Conservation (phyloP, 2,888 invertebrate species). For the Dicyrtomina minuta region DNA sequence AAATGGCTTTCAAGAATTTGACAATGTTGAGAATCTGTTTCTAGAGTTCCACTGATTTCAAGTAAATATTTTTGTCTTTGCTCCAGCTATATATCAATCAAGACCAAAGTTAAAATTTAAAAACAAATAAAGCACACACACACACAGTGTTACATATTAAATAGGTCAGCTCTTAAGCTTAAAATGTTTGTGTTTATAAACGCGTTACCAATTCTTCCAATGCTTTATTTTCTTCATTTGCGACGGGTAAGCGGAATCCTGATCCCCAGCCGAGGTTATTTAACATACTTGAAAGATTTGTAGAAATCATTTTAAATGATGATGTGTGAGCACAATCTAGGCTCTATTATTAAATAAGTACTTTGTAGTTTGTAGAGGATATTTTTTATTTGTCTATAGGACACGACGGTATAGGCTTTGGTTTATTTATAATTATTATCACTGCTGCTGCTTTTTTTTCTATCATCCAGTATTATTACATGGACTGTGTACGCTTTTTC, state of each 20-base stretch:
- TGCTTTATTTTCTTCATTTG: slow-evolving; percentile 70
- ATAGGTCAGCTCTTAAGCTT: not conserved
- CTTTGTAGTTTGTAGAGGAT: not conserved
- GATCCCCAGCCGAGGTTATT: slow-evolving; percentile 72
- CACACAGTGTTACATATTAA: no score
- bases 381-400: not conserved
- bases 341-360: not conserved
- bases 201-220: slow-evolving; percentile 61
- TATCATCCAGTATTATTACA: no score
- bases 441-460: no score
- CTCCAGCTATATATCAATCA: slow-evolving; percentile 61
- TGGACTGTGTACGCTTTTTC: no score
- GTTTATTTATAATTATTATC: not conserved
- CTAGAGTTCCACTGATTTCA: slow-evolving; percentile 32
- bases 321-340: not conserved
- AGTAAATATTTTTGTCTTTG: slow-evolving; percentile 58
- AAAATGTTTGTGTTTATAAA: slow-evolving; percentile 2
- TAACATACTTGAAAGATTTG: slow-evolving; percentile 66
- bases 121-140: not conserved
- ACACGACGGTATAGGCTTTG: not conserved
- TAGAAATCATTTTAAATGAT: slow-evolving; percentile 54
- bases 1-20: slow-evolving; percentile 32
- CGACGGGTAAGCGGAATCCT: slow-evolving; percentile 76
- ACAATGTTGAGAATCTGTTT: slow-evolving; percentile 31
- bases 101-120: slow-evolving; percentile 9